phyloP scores from a whole-genome alignment of 2,113 vertebrate species.

The Ceyx cyanopectus region DNA sequence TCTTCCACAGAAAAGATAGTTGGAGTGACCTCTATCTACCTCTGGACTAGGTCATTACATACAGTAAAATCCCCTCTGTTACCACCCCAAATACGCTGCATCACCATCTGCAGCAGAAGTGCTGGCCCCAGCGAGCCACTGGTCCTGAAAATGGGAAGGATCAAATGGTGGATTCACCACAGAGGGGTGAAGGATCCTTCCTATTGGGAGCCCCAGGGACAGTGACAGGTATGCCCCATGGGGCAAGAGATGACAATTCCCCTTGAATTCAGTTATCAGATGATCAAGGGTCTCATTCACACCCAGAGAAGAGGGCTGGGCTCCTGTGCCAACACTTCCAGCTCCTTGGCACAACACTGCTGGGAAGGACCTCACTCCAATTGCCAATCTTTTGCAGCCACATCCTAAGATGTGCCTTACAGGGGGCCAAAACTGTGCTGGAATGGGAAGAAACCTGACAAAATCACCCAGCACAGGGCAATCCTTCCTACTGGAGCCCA shows the following conservation, averaged over 20 bases:
- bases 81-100: background rate
- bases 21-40: background rate
- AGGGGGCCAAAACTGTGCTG: accelerated
- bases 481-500: background rate
- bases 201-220: accelerated
- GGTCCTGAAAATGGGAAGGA: background rate
- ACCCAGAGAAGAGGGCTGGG: background rate
- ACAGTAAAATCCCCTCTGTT: background rate
- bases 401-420: background rate
- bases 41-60: background rate
- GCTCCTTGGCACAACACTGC: accelerated
- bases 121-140: background rate
- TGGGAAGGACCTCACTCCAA: background rate
- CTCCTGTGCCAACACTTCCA: accelerated
- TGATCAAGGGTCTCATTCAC: accelerated
- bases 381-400: background rate
- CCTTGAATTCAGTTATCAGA: background rate
- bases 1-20: background rate
- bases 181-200: accelerated
- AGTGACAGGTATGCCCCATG: background rate
- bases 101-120: background rate
- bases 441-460: background rate
- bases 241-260: background rate
- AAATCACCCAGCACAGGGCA: background rate
- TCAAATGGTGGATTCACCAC: accelerated